Conservation (phyloP, 2,888 invertebrate genomes). For the Griposia aprilina region DNA sequence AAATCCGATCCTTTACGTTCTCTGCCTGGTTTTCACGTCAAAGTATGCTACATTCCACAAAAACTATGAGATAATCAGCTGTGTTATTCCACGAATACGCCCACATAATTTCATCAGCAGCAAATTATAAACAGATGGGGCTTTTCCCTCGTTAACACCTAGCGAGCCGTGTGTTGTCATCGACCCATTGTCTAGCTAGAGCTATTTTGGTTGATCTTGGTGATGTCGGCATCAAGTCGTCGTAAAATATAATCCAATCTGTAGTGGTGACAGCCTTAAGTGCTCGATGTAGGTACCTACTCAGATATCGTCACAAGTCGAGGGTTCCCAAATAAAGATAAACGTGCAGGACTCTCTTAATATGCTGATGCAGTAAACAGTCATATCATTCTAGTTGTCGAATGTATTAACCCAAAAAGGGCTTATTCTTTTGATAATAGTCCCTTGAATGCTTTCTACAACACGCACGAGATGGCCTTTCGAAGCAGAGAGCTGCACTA, state of each 20-base stretch:
- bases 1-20: not conserved
- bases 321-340: not conserved
- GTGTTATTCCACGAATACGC: constrained; percentile 29
- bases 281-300: not conserved
- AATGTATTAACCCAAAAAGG: constrained; percentile 13
- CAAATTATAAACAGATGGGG: constrained; percentile 22
- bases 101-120: constrained; percentile 28
- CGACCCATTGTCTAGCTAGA: not conserved
- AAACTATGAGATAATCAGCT: constrained; percentile 39
- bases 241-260: not conserved
- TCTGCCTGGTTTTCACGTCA: constrained; percentile 1
- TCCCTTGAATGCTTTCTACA: constrained; percentile 11
- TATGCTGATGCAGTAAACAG: not conserved
- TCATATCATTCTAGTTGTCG: not conserved
- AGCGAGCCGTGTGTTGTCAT: constrained; percentile 9
- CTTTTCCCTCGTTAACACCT: constrained; percentile 33
- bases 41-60: constrained; percentile 15
- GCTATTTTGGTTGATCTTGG: constrained; percentile 16
- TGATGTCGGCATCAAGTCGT: not conserved
- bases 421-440: constrained; percentile 24
- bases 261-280: not conserved
- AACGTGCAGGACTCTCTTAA: not conserved
- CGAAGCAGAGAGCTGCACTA: not conserved
- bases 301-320: not conserved
- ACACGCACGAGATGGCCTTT: constrained; percentile 19